These are phyloP conservation scores for Podocnemis expansa DNA, from an alignment of 2,113 vertebrate species.

Conservation along the genomic window DNA sequence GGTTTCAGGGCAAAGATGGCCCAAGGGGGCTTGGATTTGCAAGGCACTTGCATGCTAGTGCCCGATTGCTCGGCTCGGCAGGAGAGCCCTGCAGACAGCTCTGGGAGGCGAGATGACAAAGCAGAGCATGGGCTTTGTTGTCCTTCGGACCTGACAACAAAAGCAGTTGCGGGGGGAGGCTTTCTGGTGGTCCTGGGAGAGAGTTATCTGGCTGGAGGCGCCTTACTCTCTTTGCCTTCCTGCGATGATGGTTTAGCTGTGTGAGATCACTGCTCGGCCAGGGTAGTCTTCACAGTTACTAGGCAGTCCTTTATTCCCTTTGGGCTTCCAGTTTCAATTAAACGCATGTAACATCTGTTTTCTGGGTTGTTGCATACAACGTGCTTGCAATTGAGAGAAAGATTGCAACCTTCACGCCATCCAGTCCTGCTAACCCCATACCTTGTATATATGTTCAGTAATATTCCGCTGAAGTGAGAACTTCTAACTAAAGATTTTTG, in stretches of 20 bases:
- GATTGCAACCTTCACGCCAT: not conserved
- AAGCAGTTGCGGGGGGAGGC: not conserved
- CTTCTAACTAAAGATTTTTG: not conserved
- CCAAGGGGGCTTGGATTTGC: not conserved
- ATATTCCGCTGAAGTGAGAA: not conserved
- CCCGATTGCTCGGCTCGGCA: not conserved
- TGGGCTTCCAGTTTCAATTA: rapidly evolving
- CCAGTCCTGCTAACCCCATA: rapidly evolving
- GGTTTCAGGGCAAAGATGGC: no score
- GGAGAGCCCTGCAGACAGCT: not conserved
- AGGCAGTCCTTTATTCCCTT: not conserved
- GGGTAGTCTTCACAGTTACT: not conserved
- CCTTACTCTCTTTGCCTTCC: not conserved
- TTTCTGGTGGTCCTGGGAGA: not conserved
- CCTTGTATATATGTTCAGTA: no score
- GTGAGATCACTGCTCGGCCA: not conserved
- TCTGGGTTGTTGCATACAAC: not conserved
- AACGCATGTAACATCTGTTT: not conserved
- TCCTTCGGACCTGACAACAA: not conserved
- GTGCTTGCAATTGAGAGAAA: rapidly evolving
- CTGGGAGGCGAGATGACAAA: slow-evolving; percentile 25
- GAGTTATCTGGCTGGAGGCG: not conserved
- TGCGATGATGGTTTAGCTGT: not conserved
- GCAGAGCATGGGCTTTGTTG: slow-evolving; percentile 10
- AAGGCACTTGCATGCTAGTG: not conserved